Evolutionary conservation across 2,888 invertebrate species (phyloP), one percentile per base, ranked within the genome.

Genomic region (Luperina nickerlii): DNA sequence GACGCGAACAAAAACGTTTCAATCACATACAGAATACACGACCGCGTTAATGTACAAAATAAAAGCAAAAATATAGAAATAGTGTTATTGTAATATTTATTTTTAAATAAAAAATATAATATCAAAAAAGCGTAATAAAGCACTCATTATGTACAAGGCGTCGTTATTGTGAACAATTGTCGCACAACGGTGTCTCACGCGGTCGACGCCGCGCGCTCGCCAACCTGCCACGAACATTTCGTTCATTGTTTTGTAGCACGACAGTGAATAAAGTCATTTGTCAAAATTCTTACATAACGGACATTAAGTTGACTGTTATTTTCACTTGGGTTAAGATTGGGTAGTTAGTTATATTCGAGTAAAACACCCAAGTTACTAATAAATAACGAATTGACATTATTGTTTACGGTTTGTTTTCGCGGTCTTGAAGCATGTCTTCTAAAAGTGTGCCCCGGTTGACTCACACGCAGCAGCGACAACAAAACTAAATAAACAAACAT

Each of bases 81-180:
- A 93, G 90, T 91, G 92, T 91, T 92, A 90, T 86, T 88, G 89
- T 90, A 90, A 91, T 90, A 89, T 85, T 89, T 90, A 90, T 88
- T 81, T 86, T 86, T 91, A 92, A 94, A 94, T 89, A 88, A 94
- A 93, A 91, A 89, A 88, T 88, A 91, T 93, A 94, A 95, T 95
- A 95, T 95, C 93, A 95, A 96, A 94, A 94, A 96, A 96, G 95
- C 96, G 95, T 96, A 95, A 94, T 94, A 95, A 95, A 96, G 96
- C 96, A 96, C 95, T 95, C 94, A 89, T 93, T 94, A 95, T 95
- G 92, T 96, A 95, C 95, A 95, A 91, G 91, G 90, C 91, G 83
- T 85, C 77, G 83, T 84, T 82, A 75, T 79, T 85, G 83, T 79
- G 82, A 87, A 81, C 82, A 71, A 73, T 74, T 62, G 84, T 80